Conservation (phyloP, 1,140 invertebrate species). For the Myzus persicae region DNA sequence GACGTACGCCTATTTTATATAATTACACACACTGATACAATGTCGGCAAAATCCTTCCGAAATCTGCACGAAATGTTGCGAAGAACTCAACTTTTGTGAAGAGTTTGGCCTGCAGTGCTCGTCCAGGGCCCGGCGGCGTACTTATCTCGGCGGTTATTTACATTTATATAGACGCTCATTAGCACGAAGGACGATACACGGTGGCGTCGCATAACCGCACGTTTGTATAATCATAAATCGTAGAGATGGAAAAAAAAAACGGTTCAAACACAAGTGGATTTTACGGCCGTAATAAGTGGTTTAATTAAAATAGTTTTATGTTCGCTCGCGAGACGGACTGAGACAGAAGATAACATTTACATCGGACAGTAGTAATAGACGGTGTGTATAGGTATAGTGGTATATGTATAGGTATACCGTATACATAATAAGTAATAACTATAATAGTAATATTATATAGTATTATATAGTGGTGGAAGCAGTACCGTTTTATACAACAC, state of each 20-base stretch:
- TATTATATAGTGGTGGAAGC: background rate
- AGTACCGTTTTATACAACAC: background rate
- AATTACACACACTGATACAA: background rate
- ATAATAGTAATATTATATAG: background rate
- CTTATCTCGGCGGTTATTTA: background rate
- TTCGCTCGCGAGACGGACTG: background rate
- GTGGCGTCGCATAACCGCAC: background rate
- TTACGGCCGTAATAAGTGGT: conserved; percentile 15
- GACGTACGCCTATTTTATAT: background rate
- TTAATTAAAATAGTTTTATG: conserved; percentile 54
- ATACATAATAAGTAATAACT: background rate
- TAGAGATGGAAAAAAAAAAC: background rate
- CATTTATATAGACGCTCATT: background rate
- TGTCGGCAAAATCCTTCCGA: background rate
- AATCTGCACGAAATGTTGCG: background rate
- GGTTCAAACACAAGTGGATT: conserved; percentile 4
- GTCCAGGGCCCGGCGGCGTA: too few species aligned
- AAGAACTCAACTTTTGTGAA: background rate
- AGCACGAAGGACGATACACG: background rate
- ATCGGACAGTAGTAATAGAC: background rate
- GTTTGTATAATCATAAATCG: background rate
- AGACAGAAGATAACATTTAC: background rate
- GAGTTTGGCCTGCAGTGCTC: background rate
- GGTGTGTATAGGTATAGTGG: background rate
- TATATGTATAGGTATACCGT: too few species aligned